These are phyloP conservation scores for Trinectes maculatus DNA, from an alignment of 2,113 vertebrate species.

Conservation along the genomic window DNA sequence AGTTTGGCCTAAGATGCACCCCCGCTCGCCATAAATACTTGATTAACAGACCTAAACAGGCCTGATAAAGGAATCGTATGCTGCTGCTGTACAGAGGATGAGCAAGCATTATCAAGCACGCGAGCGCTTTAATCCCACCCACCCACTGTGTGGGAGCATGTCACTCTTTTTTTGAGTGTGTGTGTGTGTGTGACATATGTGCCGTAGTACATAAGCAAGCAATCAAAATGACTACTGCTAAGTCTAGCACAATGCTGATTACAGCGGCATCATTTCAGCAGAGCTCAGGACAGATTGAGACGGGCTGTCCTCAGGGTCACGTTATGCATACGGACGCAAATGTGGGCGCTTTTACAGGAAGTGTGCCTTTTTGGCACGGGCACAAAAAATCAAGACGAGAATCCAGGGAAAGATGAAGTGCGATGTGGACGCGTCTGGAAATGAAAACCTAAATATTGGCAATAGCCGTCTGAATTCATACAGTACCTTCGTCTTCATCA, in stretches of 20 bases:
- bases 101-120: slow-evolving; percentile 77
- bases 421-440: slow-evolving; percentile 2
- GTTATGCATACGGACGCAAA: slow-evolving; percentile 44
- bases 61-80: slow-evolving; percentile 72
- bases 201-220: slow-evolving; percentile 66
- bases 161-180: slow-evolving; percentile 75
- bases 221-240: slow-evolving; percentile 61
- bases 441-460: slow-evolving; percentile 27
- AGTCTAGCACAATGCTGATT: slow-evolving; percentile 69
- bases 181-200: too few relatives aligned
- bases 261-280: slow-evolving; percentile 43
- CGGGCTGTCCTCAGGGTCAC: slow-evolving; percentile 47
- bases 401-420: slow-evolving; percentile 7
- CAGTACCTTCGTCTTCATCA: slow-evolving; percentile 91
- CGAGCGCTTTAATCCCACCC: slow-evolving; percentile 76
- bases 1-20: slow-evolving; percentile 67
- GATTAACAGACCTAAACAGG: slow-evolving; percentile 79
- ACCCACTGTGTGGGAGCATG: slow-evolving; percentile 78
- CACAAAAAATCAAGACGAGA: slow-evolving; percentile 15
- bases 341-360: slow-evolving; percentile 21
- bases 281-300: slow-evolving; percentile 48
- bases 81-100: slow-evolving; percentile 58
- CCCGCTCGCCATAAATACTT: slow-evolving; percentile 77
- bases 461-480: slow-evolving; percentile 25
- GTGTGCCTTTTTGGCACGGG: slow-evolving; percentile 32